Evolutionary conservation across 2,113 vertebrate species (phyloP).

Genomic region (Hypocryptadius cinnamomeus): DNA sequence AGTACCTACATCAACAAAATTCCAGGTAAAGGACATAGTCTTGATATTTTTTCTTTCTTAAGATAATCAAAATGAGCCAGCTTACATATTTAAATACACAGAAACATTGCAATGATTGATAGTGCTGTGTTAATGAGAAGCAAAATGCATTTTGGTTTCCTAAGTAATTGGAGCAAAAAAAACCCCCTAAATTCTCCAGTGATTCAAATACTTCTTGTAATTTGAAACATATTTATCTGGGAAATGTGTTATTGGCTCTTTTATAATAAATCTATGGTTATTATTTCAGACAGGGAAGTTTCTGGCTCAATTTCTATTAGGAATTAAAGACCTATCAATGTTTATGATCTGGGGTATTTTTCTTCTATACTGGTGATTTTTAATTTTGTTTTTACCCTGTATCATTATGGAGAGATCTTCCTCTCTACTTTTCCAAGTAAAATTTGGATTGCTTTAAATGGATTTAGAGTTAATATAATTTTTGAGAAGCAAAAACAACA

Average conservation of each 20-base stretch:
- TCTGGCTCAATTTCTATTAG: constrained; percentile 38
- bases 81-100: neutral
- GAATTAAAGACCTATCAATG: neutral
- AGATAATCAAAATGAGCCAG: no score
- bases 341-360: neutral
- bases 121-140: constrained; percentile 50
- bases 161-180: constrained; percentile 54
- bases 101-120: constrained; percentile 22
- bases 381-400: neutral
- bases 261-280: constrained; percentile 25
- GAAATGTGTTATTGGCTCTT: constrained; percentile 46
- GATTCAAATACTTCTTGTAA: constrained; percentile 16
- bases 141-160: constrained; percentile 58
- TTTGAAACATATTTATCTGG: constrained; percentile 45
- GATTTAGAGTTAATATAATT: constrained; percentile 12
- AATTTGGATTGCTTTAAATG: constrained; percentile 41
- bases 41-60: neutral
- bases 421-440: neutral
- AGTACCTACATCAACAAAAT: neutral
- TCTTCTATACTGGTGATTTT: neutral
- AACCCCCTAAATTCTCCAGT: neutral
- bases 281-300: constrained; percentile 36
- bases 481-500: constrained; percentile 14
- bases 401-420: neutral
- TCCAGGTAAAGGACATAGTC: neutral